A percentile compares a stretch with the other conserved stretches of the same genome.
Conservation (phyloP, 2,797 vertebrate species). For the Malurus leucopterus region DNA sequence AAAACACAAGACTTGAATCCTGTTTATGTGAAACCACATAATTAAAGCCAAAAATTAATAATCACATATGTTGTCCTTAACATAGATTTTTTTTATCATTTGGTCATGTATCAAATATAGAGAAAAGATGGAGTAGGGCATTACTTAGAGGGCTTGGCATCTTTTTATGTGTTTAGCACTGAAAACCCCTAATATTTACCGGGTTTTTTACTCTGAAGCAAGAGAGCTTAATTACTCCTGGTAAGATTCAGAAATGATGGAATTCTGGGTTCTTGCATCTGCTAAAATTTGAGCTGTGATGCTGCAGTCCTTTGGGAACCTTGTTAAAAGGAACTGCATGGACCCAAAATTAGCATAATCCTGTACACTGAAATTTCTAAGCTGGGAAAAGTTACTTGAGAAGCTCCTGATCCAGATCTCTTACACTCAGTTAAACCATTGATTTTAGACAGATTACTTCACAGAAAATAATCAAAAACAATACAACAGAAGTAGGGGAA, state of each 20-base stretch:
- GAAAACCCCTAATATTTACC: neutral
- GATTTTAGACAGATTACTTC: neutral
- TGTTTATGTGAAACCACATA: slow-evolving; percentile 31
- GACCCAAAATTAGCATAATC: neutral
- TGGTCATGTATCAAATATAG: neutral
- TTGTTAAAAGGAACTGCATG: accelerated
- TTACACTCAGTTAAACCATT: neutral
- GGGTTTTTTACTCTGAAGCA: neutral
- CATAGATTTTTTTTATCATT: neutral
- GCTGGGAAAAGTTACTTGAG: neutral
- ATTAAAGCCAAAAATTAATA: slow-evolving; percentile 23
- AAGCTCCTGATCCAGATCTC: neutral
- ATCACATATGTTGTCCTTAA: slow-evolving; percentile 10
- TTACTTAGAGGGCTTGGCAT: neutral
- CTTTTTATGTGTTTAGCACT: neutral
- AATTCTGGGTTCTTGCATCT: neutral
- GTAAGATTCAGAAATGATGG: neutral
- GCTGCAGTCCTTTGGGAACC: neutral
- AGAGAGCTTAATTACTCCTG: neutral
- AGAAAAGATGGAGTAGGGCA: neutral
- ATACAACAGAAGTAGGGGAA: neutral
- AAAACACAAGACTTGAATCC: slow-evolving; percentile 18
- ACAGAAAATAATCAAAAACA: neutral
- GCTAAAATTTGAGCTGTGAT: neutral
- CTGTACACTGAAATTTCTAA: neutral